These are phyloP conservation scores for Gymnoscelis rufifasciata DNA, from an alignment of 2,888 invertebrate genomes.

Conservation along the genomic window DNA sequence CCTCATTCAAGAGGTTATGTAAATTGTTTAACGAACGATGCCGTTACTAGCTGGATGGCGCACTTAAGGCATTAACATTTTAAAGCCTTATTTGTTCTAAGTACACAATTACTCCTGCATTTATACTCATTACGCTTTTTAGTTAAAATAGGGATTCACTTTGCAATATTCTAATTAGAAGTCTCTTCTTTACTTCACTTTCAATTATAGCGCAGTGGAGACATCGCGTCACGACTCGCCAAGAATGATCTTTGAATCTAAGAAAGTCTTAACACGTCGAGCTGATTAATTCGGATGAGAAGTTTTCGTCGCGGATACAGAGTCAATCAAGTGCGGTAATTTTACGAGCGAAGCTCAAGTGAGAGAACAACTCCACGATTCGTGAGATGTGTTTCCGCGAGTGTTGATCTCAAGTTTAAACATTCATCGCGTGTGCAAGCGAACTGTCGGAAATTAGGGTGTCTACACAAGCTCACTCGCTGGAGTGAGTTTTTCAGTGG, in stretches of 20 bases:
- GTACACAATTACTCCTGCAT: conserved; percentile 67
- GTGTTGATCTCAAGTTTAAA: conserved; percentile 48
- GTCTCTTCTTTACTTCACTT: conserved; percentile 19
- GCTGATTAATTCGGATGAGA: conserved; percentile 20
- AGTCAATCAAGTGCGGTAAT: conserved; percentile 24
- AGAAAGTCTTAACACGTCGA: conserved; percentile 17
- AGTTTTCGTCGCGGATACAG: conserved; percentile 15
- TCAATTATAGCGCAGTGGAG: conserved; percentile 14
- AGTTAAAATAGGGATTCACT: conserved; percentile 33
- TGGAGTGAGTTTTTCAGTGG: conserved; percentile 37
- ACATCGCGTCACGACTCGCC: conserved; percentile 6
- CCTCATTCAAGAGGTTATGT: conserved; percentile 53
- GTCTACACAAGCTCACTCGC: conserved; percentile 26
- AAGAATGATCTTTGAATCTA: conserved; percentile 13
- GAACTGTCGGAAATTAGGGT: conserved; percentile 46
- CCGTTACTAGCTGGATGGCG: conserved; percentile 55
- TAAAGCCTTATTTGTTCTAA: conserved; percentile 65
- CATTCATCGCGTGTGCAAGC: conserved; percentile 45
- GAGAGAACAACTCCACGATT: conserved; percentile 21
- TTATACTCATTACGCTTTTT: conserved; percentile 57
- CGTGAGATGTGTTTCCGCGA: conserved; percentile 32
- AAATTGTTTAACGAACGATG: conserved; percentile 66
- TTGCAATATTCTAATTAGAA: conserved; percentile 57
- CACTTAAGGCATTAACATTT: conserved; percentile 69
- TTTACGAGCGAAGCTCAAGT: conserved; percentile 19